These are phyloP conservation scores for Bucorvus abyssinicus DNA, from an alignment of 2,797 vertebrate species.

Conservation along the genomic window DNA sequence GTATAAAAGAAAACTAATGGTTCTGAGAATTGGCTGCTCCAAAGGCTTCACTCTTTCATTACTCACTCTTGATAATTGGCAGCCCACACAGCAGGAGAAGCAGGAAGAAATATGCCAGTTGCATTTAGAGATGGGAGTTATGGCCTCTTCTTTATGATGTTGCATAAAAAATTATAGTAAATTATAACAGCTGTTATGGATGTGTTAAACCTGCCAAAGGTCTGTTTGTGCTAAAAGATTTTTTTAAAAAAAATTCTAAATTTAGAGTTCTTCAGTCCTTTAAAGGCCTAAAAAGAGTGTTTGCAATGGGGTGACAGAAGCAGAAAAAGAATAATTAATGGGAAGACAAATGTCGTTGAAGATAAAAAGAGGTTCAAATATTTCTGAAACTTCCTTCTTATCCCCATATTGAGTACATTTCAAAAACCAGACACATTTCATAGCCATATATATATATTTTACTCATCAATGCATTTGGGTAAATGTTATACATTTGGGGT, in stretches of 20 bases:
- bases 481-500: neutral
- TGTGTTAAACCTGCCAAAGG: constrained; percentile 52
- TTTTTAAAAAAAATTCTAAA: neutral
- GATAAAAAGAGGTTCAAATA: neutral
- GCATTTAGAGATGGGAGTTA: constrained; percentile 57
- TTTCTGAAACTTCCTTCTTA: neutral
- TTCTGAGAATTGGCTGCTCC: constrained; percentile 74
- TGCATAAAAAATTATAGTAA: constrained; percentile 66
- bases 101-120: constrained; percentile 46
- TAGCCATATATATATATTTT: neutral
- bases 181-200: constrained; percentile 69
- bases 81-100: constrained; percentile 55
- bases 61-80: constrained; percentile 65
- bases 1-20: constrained; percentile 76
- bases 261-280: neutral
- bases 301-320: neutral
- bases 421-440: neutral
- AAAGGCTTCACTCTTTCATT: constrained; percentile 59
- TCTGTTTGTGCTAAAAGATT: constrained; percentile 50
- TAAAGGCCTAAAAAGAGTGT: neutral
- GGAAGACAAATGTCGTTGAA: neutral
- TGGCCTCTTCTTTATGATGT: constrained; percentile 56
- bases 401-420: neutral
- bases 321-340: neutral
- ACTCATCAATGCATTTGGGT: neutral